Base-by-base conservation (phyloP, 2,113 vertebrate genomes). In the Murina feae region DNA sequence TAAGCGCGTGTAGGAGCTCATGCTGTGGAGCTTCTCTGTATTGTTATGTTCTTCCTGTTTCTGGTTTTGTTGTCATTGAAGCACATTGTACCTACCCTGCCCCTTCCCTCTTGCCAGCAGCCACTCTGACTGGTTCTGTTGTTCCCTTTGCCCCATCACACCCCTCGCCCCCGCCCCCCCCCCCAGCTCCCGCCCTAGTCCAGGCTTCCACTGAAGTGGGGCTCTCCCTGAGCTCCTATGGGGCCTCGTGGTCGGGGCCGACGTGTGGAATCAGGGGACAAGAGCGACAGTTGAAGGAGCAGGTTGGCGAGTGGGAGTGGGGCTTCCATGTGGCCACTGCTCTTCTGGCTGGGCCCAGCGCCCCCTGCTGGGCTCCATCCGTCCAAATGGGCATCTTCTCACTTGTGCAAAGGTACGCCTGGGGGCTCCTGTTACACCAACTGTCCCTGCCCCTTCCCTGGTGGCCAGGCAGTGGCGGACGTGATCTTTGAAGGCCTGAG, bases 131-230 rank as follows among this genome's bases (percentile, higher is more conserved):
- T 25, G 1, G 2, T 49, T 10, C 66, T 49, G 0, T 17, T 17
- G 72, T 18, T 23, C 14, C 30, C 30, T 47, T 2, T 17, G 10
- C 1, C 5, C 10, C 3, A 1, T 0, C 7, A 17, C 23, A 44
- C 53, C 20, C 7, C 42, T 42, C 51, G 3, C 53, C 8, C 55
- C 53, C 14, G 0, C 9, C 28, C 2, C 1, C 25, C 60, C 0
- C 9, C 3, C 3, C 20, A 11, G 58, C 58, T 84, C 66, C 42
- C 51, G 12, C 2, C 35, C 60, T 47, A 0, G 21, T 11, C 53
- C 13, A 1, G 80, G 17, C 68, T 85, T 85, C 13, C 30, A 8
- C 0, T 1, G 47, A 58, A 42, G 18, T 2, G 2, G 37, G 39
- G 35, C n/a, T 30, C 13, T 68, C 37, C 0, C 2, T 51, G 18